phyloP scores from a whole-genome alignment of 2,888 invertebrate genomes.

The Oscheius sp. region DNA sequence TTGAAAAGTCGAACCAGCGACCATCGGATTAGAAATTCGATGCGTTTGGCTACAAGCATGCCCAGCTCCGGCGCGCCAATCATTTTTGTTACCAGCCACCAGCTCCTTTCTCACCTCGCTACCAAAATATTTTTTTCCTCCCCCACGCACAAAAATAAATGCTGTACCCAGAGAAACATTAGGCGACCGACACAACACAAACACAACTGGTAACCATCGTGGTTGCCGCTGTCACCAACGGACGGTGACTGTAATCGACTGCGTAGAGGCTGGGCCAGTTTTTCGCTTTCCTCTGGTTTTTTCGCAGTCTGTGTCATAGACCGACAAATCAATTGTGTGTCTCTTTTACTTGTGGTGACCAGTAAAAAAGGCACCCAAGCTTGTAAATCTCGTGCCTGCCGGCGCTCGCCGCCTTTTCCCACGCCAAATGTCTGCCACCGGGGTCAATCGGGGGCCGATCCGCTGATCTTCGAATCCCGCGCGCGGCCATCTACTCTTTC shows the following conservation, averaged over 20 bases:
- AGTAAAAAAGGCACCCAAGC: background rate
- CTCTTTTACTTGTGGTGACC: background rate
- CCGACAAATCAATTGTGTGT: slow-evolving; percentile 14
- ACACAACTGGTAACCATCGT: slow-evolving; percentile 2
- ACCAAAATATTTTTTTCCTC: too few species aligned
- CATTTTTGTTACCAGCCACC: too few species aligned
- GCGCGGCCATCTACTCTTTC: background rate
- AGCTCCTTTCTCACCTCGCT: too few species aligned
- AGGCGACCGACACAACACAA: too few species aligned
- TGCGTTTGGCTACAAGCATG: too few species aligned
- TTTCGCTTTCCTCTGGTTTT: slow-evolving; percentile 23
- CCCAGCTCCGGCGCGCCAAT: too few species aligned
- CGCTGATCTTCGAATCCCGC: background rate
- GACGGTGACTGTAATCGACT: slow-evolving; percentile 22
- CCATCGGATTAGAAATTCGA: too few species aligned
- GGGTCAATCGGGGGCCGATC: slow-evolving; percentile 1
- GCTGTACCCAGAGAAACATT: too few species aligned
- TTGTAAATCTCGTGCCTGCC: background rate
- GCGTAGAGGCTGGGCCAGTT: slow-evolving; percentile 25
- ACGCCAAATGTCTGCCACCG: background rate
- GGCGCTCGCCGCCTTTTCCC: slow-evolving; percentile 31
- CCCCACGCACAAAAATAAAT: too few species aligned
- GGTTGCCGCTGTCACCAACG: background rate
- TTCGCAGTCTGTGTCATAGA: slow-evolving; percentile 9
- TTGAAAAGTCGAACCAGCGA: too few species aligned